Percentiles rank a stretch among this genome's conserved stretches.
Conservation (phyloP, 1,140 invertebrate species). For the Papilio glaucus region DNA sequence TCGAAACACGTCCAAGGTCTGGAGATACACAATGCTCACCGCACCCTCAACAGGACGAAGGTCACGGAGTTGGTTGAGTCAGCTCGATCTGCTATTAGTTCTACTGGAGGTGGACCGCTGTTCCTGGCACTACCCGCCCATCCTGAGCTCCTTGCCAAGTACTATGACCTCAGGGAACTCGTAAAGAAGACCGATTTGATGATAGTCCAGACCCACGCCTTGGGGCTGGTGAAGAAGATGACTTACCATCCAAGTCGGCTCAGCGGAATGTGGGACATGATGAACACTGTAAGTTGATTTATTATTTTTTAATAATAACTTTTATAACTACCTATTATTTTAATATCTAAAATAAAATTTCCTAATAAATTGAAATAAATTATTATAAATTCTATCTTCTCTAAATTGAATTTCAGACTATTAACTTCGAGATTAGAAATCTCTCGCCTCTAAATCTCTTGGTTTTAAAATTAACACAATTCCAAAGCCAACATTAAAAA, state of each 20-base stretch:
- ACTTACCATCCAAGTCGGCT: conserved; percentile 90
- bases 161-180: conserved; percentile 87
- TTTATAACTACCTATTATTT: too few relatives aligned
- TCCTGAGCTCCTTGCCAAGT: conserved; percentile 87
- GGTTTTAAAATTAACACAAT: background rate
- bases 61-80: conserved; percentile 85
- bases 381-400: too few relatives aligned
- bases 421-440: too few relatives aligned
- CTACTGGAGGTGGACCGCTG: conserved; percentile 84
- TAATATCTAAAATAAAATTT: too few relatives aligned
- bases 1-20: conserved; percentile 86
- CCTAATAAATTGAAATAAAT: too few relatives aligned
- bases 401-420: too few relatives aligned
- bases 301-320: background rate
- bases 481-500: background rate
- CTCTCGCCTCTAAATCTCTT: background rate
- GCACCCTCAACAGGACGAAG: conserved; percentile 83
- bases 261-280: conserved; percentile 90
- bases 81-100: conserved; percentile 82
- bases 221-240: conserved; percentile 86
- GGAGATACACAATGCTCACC: conserved; percentile 85
- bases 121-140: conserved; percentile 85
- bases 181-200: conserved; percentile 85
- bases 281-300: conserved; percentile 87
- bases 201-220: conserved; percentile 87